These are phyloP conservation scores for Orchesellides sinensis DNA, from an alignment of 2,888 invertebrate species.

Conservation along the genomic window DNA sequence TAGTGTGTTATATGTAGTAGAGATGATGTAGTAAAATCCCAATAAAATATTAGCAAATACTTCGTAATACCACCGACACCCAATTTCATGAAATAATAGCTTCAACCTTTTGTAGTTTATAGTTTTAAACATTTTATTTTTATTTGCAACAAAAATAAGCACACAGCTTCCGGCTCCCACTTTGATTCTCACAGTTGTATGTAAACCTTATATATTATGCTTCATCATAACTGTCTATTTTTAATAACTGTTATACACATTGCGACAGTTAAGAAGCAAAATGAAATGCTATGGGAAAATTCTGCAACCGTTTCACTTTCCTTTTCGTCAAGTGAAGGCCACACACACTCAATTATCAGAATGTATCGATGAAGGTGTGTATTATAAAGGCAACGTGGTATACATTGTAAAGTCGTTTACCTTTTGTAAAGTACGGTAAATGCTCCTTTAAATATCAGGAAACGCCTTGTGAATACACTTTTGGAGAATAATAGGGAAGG, in stretches of 20 bases:
- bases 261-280: neutral
- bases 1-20: too few species aligned
- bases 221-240: neutral
- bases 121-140: neutral
- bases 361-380: too few species aligned
- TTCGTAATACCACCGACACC: too few species aligned
- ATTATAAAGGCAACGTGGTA: too few species aligned
- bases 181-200: neutral
- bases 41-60: too few species aligned
- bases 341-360: too few species aligned
- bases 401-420: too few species aligned
- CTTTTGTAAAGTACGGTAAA: too few species aligned
- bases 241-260: neutral
- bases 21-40: too few species aligned
- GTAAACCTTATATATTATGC: neutral
- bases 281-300: constrained; percentile 47
- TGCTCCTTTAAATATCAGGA: too few species aligned
- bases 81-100: too few species aligned
- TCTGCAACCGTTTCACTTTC: constrained; percentile 53
- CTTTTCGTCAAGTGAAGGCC: constrained; percentile 52
- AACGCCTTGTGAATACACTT: constrained; percentile 21
- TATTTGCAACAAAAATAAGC: constrained; percentile 33
- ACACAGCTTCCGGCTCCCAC: constrained; percentile 46
- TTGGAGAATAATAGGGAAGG: too few species aligned
- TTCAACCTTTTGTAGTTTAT: neutral